Base-by-base conservation (phyloP, 2,797 vertebrate species). In the Schizothorax lantsangensis region DNA sequence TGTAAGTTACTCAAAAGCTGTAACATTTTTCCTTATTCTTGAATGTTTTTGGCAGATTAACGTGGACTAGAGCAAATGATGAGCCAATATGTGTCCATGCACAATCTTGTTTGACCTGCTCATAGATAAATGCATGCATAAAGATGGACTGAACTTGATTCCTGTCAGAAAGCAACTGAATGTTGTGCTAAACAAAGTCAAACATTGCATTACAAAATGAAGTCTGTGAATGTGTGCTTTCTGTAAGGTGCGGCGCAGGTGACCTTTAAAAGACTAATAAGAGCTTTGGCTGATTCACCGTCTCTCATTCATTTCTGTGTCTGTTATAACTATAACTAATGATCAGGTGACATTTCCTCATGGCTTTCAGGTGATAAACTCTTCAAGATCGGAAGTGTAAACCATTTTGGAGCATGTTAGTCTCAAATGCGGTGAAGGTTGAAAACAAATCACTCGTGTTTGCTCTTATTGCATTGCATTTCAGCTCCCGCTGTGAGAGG, bases 401-500 rank as follows among this genome's bases (percentile, higher is more conserved):
- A 77, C 38, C n/a, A 77, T 84, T 85, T 89, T 83, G 71, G 71
- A 86, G 33, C 5, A 43, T 30, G 83, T 79, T 68, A 19, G 33
- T 77, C 81, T 11, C 79, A 81, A 69, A 26, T 86, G 86, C 88
- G 82, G 88, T 79, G 82, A 91, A 89, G 84, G 79, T 86, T 81
- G 38, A 23, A 45, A 86, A 81, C 74, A 82, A 89, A 81, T 23
- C 26, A 17, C 86, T 73, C 19, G 64, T 84, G 54, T 78, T 84
- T 81, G 64, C 6, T 82, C 84, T 36, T 40, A 15, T 83, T 26
- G n/a, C 54, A 71, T 64, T 14, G 26, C 45, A 17, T 68, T 54
- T 49, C 54, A 75, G 86, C 81, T 79, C 83, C 86, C 54, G 69
- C 75, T 75, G 74, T 82, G 81, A 84, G 74, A 85, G 62, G 74